Evolutionary conservation across 2,888 invertebrate species (phyloP).

Genomic region (Nephrotoma appendiculata): DNA sequence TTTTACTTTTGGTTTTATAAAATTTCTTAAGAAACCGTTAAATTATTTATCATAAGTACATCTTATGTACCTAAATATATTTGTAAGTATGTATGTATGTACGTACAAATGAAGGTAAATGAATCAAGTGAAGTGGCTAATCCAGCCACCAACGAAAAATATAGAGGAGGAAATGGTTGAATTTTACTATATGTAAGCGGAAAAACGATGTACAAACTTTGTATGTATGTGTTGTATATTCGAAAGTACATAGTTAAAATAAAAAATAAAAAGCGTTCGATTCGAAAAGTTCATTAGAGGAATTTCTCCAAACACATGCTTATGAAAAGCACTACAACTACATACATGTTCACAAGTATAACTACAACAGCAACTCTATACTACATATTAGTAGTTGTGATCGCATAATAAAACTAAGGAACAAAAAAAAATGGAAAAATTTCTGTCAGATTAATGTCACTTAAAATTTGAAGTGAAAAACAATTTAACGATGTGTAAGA

Average conservation of each 20-base stretch:
- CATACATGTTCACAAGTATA: not conserved
- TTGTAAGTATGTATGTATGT: not conserved
- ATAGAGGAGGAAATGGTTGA: not conserved
- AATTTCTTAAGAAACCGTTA: not conserved
- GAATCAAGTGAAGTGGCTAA: not conserved
- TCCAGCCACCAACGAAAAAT: not conserved
- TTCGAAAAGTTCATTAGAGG: not conserved
- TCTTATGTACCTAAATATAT: not conserved
- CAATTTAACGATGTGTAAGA: not conserved
- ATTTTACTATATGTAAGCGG: not conserved
- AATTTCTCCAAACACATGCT: not conserved
- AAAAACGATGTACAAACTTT: not conserved
- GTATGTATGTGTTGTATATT: not conserved
- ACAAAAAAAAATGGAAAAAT: not conserved
- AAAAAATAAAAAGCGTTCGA: not conserved
- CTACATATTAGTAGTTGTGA: not conserved
- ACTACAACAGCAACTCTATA: not conserved
- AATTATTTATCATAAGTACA: not conserved
- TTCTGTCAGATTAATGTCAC: not conserved
- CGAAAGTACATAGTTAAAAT: not conserved
- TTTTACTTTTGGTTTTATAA: not conserved
- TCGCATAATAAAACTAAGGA: not conserved
- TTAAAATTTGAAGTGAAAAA: not conserved
- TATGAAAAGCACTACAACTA: not conserved
- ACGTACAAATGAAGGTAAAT: not conserved